Base-by-base conservation (phyloP, 2,888 invertebrate species). In the Baronia brevicornis region DNA sequence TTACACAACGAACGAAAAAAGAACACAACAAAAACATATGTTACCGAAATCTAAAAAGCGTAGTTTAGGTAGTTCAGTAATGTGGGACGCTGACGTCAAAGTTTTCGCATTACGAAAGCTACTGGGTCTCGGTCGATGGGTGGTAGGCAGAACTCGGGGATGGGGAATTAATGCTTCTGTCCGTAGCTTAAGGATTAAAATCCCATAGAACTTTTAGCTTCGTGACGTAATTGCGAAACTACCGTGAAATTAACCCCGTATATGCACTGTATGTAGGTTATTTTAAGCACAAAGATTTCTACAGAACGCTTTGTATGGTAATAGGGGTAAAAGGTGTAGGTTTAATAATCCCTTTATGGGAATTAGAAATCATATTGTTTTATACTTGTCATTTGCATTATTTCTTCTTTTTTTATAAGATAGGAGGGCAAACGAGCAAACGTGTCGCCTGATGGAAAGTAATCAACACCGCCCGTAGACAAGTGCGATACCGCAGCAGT, bases 1-100 rank as follows among this genome's bases (percentile, higher is more conserved):
- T 38, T 41, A 26, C 32, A 25, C 22, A 28, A 30, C 23, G 27
- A 32, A 38, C 21, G 25, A 25, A 32, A 35, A 27, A 30, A 23
- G 32, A 29, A 21, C 28, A 35, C 39, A 41, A 37, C 20, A 29
- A 39, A 41, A 38, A 37, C 45, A 48, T 39, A 35, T 45, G 47
- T 45, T 41, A 34, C 37, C 30, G 28, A 38, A 41, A 28, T 31
- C 11, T 35, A 27, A 38, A 33, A 38, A 43, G 29, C 28, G 29
- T 27, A 37, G 37, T 34, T 34, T 32, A 38, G 44, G 41, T 33
- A 36, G 41, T 39, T 50, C 36, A 38, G 49, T 43, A 54, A 66
- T 65, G 48, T 66, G 49, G 59, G 55, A 33, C 57, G 55, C 44
- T 75, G 77, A 78, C 80, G 78, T 80, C 71, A 77, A 73, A 78